Conservation (phyloP, 1,140 invertebrate genomes). For the Trachelipus rathkii region DNA sequence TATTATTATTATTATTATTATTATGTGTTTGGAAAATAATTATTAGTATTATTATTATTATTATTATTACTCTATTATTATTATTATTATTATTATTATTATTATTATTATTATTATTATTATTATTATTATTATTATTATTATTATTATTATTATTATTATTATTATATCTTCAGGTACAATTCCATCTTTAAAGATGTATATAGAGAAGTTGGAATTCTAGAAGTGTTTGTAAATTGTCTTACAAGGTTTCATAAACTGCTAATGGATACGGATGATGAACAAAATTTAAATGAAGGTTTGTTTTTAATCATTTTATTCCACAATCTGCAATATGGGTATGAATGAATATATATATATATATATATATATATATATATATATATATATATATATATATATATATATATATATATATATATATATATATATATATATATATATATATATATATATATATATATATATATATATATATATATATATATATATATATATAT, state of each 20-base stretch:
- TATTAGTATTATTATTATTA: no score
- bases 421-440: background rate
- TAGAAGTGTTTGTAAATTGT: constrained; percentile 95
- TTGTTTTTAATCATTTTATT: background rate
- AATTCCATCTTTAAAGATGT: constrained; percentile 95
- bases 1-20: no score
- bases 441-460: background rate
- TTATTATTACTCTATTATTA: no score
- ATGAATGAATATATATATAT: background rate
- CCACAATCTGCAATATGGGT: background rate
- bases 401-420: background rate
- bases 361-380: background rate
- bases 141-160: no score
- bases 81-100: no score
- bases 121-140: no score
- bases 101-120: no score
- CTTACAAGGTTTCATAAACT: constrained; percentile 77
- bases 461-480: background rate
- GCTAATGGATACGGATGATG: constrained; percentile 61
- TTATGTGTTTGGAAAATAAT: no score
- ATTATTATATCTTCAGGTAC: constrained; percentile 58
- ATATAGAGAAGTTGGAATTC: constrained; percentile 92
- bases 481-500: background rate
- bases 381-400: background rate
- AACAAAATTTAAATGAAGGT: constrained; percentile 31